Percentiles rank a stretch among this genome's conserved stretches.
phyloP scores from a whole-genome alignment of 37 sponge, comb jelly and placozoan species.

The Halisarca cf. caerulea region DNA sequence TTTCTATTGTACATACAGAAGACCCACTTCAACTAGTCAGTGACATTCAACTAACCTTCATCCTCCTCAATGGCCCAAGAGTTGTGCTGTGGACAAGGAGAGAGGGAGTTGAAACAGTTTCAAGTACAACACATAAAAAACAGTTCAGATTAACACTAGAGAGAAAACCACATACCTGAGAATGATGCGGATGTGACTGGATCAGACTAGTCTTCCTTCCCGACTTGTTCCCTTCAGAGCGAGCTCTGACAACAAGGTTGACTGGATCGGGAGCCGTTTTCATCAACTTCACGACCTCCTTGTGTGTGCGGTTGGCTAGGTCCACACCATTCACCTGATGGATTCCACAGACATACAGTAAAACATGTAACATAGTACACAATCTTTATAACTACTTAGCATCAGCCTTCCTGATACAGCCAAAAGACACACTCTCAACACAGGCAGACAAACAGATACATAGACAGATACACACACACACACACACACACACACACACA shows the following conservation, averaged over 20 bases:
- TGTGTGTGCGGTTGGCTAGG: slow-evolving; percentile 28
- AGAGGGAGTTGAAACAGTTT: not conserved
- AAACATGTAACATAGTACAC: not conserved
- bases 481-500: not conserved
- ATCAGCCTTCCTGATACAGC: too few relatives aligned
- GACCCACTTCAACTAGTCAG: too few relatives aligned
- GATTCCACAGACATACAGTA: too few relatives aligned
- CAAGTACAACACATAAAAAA: not conserved
- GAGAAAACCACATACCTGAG: too few relatives aligned
- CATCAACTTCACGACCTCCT: slow-evolving; percentile 51
- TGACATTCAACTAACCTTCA: slow-evolving; percentile 20
- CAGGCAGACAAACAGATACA: too few relatives aligned
- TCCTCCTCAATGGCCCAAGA: slow-evolving; percentile 68
- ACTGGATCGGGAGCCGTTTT: slow-evolving; percentile 44
- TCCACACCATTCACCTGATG: slow-evolving; percentile 49
- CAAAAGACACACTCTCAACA: too few relatives aligned
- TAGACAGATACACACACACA: not conserved
- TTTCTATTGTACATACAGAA: too few relatives aligned
- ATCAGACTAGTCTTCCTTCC: not conserved
- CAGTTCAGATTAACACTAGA: not conserved
- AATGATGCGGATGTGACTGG: not conserved
- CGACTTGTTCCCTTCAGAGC: not conserved
- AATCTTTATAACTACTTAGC: too few relatives aligned
- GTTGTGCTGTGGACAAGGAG: slow-evolving; percentile 42
- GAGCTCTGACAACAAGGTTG: slow-evolving; percentile 32